These are phyloP conservation scores for Ernsta delagoae DNA, from an alignment of 2,888 invertebrate genomes.

Conservation along the genomic window DNA sequence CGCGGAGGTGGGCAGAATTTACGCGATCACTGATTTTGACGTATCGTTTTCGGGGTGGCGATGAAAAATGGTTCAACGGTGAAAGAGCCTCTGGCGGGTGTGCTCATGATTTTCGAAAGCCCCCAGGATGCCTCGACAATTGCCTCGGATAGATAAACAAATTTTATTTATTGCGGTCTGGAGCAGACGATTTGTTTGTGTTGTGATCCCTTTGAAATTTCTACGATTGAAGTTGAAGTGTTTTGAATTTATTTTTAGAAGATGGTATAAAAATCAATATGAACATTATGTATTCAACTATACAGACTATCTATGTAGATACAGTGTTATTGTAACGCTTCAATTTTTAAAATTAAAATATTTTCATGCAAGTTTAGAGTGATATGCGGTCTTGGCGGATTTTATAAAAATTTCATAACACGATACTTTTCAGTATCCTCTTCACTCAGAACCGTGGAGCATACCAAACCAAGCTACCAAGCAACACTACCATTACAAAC, in stretches of 20 bases:
- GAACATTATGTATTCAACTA: no score
- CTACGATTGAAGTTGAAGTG: conserved; percentile 8
- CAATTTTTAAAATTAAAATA: no score
- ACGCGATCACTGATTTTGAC: conserved; percentile 78
- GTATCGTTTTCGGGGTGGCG: conserved; percentile 67
- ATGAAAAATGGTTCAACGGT: conserved; percentile 67
- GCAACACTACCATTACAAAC: conserved; percentile 13
- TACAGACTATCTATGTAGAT: no score
- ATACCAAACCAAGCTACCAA: background rate
- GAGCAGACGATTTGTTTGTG: conserved; percentile 29
- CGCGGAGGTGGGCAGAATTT: conserved; percentile 64
- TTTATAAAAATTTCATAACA: no score
- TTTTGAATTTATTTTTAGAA: no score
- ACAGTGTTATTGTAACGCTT: no score
- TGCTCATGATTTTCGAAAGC: conserved; percentile 57
- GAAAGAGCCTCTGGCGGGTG: conserved; percentile 45
- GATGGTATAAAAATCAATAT: no score
- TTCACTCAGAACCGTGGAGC: no score
- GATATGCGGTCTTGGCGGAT: no score
- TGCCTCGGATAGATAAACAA: conserved; percentile 32
- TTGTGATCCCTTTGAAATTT: conserved; percentile 25
- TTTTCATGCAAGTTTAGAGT: no score
- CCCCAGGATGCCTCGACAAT: conserved; percentile 30
- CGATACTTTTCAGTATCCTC: background rate
- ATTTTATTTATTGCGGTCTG: conserved; percentile 36